Conservation (phyloP, 2,797 vertebrate genomes). For the Masticophis lateralis region DNA sequence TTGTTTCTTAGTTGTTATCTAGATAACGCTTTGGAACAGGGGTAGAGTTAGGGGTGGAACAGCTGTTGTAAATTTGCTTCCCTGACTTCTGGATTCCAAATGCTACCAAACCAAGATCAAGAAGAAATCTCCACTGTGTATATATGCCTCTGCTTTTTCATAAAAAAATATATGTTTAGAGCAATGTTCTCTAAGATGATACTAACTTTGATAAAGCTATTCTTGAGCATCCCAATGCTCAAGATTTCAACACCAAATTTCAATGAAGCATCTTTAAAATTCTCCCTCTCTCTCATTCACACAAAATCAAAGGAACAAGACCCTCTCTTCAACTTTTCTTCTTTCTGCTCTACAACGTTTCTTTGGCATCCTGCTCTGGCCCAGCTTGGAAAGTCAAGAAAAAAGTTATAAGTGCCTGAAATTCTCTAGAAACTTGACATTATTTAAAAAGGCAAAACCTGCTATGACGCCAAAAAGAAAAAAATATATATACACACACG, state of each 20-base stretch:
- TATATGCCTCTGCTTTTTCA: neutral
- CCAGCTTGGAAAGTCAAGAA: neutral
- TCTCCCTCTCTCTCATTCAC: neutral
- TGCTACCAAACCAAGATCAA: neutral
- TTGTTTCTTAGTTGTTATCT: neutral
- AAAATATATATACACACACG: neutral
- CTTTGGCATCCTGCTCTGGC: rapidly evolving
- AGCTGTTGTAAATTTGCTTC: neutral
- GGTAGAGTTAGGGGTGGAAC: neutral
- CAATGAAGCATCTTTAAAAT: conserved; percentile 23
- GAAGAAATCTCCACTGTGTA: neutral
- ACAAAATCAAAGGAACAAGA: conserved; percentile 10
- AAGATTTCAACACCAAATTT: conserved; percentile 33
- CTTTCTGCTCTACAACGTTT: neutral
- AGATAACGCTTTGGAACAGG: neutral
- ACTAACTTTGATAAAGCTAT: conserved; percentile 25
- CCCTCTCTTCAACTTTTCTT: neutral
- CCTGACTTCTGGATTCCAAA: neutral
- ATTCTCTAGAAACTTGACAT: conserved; percentile 43
- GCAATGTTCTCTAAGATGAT: neutral
- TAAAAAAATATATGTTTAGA: neutral
- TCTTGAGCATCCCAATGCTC: neutral
- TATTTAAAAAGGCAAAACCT: conserved; percentile 59
- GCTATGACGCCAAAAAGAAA: conserved; percentile 60
- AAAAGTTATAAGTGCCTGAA: neutral